Conservation (phyloP, 2,888 invertebrate species). For the Mythimna impura region DNA sequence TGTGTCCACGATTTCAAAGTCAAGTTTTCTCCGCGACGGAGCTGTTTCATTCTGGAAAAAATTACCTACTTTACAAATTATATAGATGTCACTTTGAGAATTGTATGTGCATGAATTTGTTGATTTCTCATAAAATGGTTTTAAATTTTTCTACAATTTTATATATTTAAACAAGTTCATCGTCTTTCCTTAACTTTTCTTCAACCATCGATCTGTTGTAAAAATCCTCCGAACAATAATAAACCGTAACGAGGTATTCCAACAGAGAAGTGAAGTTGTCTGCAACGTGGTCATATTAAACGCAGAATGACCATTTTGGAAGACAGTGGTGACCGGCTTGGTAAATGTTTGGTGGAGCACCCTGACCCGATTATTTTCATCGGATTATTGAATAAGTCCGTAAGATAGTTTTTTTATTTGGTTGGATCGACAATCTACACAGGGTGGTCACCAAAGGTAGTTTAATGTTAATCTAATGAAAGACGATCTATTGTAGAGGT, state of each 20-base stretch:
- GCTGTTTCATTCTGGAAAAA: conserved; percentile 51
- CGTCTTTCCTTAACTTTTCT: not conserved
- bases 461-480: not conserved
- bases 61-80: conserved; percentile 36
- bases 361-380: no score
- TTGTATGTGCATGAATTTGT: not conserved
- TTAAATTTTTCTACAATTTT: not conserved
- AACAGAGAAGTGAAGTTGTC: not conserved
- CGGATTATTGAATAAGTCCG: no score
- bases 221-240: not conserved
- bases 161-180: not conserved
- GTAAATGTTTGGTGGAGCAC: not conserved
- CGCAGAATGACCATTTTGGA: not conserved
- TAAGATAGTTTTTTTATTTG: no score
- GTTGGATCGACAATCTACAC: not conserved
- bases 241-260: not conserved
- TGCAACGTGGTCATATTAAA: not conserved
- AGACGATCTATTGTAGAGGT: not conserved
- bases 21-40: conserved; percentile 8
- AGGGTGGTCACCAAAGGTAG: not conserved
- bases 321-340: not conserved
- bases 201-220: not conserved
- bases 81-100: not conserved
- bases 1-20: conserved; percentile 6
- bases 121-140: not conserved